Percentiles rank a stretch among this genome's conserved stretches.
These are phyloP conservation scores for Melipona quadrifasciata DNA, from an alignment of 1,140 invertebrate genomes.

Conservation along the genomic window DNA sequence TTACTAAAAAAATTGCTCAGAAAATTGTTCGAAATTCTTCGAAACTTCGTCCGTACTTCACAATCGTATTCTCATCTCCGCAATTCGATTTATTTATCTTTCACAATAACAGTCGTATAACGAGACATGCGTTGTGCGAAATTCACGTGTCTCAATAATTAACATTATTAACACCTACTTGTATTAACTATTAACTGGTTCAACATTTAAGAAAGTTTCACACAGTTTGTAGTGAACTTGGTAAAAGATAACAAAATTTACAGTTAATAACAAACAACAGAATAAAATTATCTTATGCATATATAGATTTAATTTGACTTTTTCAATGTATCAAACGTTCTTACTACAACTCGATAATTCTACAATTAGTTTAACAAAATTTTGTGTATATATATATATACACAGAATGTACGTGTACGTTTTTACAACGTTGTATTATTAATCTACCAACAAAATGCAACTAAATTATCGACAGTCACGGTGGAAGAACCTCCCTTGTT, in stretches of 20 bases:
- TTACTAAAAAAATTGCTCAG: too few relatives aligned
- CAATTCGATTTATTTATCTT: not conserved
- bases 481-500: too few relatives aligned
- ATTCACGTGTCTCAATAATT: not conserved
- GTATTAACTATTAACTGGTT: not conserved
- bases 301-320: not conserved
- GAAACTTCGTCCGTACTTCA: not conserved
- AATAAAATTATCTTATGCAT: not conserved
- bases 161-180: too few relatives aligned
- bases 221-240: not conserved
- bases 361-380: slow-evolving; percentile 13
- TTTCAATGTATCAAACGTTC: too few relatives aligned
- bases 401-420: not conserved
- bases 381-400: not conserved
- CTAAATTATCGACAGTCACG: not conserved
- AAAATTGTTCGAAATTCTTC: too few relatives aligned
- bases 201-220: not conserved
- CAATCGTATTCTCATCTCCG: not conserved
- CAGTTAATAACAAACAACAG: not conserved
- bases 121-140: not conserved
- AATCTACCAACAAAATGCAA: not conserved
- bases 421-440: too few relatives aligned
- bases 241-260: not conserved
- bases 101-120: not conserved
- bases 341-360: not conserved